Conservation (phyloP, 2,888 invertebrate species). For the Rhamnusium bicolor region DNA sequence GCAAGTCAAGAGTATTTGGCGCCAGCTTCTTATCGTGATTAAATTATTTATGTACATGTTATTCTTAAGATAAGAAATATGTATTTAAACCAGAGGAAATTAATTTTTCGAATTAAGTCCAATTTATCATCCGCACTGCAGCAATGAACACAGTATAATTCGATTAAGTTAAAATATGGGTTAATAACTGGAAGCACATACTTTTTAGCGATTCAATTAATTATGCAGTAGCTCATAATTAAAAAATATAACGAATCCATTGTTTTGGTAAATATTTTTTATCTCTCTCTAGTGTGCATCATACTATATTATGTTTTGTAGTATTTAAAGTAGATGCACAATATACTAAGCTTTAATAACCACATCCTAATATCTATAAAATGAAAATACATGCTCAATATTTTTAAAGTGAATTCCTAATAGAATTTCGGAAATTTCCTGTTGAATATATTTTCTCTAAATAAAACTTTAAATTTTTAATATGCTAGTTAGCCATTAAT, state of each 20-base stretch:
- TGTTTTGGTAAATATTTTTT: neutral
- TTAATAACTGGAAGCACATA: neutral
- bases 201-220: constrained; percentile 1
- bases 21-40: constrained; percentile 2
- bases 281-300: neutral
- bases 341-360: too few species aligned
- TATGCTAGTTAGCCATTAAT: too few species aligned
- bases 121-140: constrained; percentile 4
- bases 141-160: neutral
- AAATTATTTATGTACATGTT: neutral
- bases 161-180: constrained; percentile 1
- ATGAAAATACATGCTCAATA: too few species aligned
- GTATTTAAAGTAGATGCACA: too few species aligned
- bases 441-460: too few species aligned
- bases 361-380: too few species aligned
- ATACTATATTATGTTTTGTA: neutral
- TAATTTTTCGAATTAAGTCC: constrained; percentile 9
- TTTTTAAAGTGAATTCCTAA: too few species aligned
- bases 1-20: neutral
- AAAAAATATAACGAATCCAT: neutral
- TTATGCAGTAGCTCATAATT: neutral
- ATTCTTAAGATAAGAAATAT: constrained; percentile 4
- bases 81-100: neutral
- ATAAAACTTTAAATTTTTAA: too few species aligned
- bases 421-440: too few species aligned